Evolutionary conservation across 2,113 vertebrate genomes (phyloP).

Genomic region (Melanotaenia duboulayi): DNA sequence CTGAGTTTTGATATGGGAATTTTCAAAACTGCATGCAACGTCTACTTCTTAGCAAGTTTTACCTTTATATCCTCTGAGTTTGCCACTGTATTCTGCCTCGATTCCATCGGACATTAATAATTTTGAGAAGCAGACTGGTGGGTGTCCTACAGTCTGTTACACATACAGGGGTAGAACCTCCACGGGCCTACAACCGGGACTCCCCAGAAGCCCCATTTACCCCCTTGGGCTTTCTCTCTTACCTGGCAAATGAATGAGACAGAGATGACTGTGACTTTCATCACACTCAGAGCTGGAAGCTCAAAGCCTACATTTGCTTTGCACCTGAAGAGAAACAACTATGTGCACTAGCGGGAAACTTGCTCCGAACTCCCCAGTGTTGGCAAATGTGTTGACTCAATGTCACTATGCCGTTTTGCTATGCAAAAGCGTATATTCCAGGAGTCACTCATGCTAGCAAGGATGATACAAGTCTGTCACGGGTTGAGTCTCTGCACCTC

Average conservation of each 20-base stretch:
- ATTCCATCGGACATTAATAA: background rate
- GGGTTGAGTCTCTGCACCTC: constrained; percentile 32
- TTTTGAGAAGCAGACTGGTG: background rate
- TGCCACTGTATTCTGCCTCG: background rate
- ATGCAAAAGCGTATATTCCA: constrained; percentile 70
- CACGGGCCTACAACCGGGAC: constrained; percentile 19
- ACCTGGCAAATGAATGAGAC: constrained; percentile 18
- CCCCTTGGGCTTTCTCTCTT: constrained; percentile 8
- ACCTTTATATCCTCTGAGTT: background rate
- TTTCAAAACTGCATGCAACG: background rate
- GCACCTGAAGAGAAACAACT: constrained; percentile 56
- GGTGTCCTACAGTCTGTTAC: constrained; percentile 3
- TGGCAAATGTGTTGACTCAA: constrained; percentile 73
- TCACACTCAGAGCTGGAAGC: constrained; percentile 64
- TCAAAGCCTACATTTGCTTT: background rate
- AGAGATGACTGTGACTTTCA: constrained; percentile 71
- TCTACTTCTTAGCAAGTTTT: too few species aligned
- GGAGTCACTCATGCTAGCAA: constrained; percentile 46
- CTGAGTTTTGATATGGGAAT: background rate
- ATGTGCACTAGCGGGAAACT: constrained; percentile 32
- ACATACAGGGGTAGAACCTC: background rate
- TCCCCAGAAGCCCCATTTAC: constrained; percentile 32
- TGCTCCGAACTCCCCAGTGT: constrained; percentile 49
- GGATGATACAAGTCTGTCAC: constrained; percentile 42
- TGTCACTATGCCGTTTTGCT: constrained; percentile 17